Base-by-base conservation (phyloP, 2,113 vertebrate genomes). In the Dasyornis broadbenti region DNA sequence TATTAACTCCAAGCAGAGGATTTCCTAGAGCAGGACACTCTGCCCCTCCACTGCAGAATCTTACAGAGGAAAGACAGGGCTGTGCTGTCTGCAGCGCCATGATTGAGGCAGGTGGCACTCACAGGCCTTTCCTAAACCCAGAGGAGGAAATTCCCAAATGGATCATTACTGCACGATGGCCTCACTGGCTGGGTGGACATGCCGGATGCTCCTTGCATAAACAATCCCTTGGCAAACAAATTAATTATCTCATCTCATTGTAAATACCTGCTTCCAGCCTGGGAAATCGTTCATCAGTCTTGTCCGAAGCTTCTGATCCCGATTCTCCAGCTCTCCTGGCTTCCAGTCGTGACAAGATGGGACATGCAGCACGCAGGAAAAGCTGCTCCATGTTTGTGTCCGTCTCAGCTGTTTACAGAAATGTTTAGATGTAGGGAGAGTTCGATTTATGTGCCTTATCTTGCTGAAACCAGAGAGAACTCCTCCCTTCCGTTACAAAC, bases 361-460 rank as follows among this genome's bases (percentile, higher is more conserved):
- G 90, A 56, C 63, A 44, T 26, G 79, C n/a, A 82, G 9, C 83
- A 80, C 16, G 3, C 8, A 66, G 78, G 79, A 95, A 95, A 96
- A 96, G 80, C 33, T 26, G 60, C 65, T 70, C 70, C 73, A 20
- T 52, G 90, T 92, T 96, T 94, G 89, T 79, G 68, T 96, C 83
- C 93, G 96, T 37, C 96, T 96, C 86, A 95, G 96, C 82, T 97
- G 82, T 97, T 98, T 97, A 83, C 97, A 96, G 95, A 94, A 97
- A 87, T 78, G 76, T 94, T 98, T 83, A 96, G 89, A 94, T 96
- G 84, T 82, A 88, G 80, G 91, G 94, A 54, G 71, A 87, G 76
- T 92, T 92, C 18, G 22, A 95, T 97, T 97, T 96, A 95, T 96
- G 95, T 93, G 76, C 94, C 95, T 98, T 97, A 98, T 98, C 97